phyloP scores from a whole-genome alignment of 2,888 invertebrate species.

The Idaea aversata region DNA sequence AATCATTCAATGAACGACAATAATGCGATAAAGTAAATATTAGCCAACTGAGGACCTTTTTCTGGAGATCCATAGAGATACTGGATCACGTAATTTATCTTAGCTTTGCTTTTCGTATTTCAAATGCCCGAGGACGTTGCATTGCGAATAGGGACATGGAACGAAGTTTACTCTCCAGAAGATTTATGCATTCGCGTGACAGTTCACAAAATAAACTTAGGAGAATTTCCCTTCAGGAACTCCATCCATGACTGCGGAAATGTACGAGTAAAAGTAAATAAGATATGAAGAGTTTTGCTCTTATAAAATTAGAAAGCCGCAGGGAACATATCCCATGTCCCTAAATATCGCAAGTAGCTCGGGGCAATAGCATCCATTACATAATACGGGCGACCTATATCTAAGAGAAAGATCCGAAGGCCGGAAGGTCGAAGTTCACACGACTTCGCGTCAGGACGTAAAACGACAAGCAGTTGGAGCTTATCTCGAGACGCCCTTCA shows the following conservation, averaged over 20 bases:
- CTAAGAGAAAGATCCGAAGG: slow-evolving; percentile 37
- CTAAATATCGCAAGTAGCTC: slow-evolving; percentile 34
- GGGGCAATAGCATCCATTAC: slow-evolving; percentile 49
- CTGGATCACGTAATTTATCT: neutral
- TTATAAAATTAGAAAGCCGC: slow-evolving; percentile 31
- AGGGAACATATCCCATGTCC: slow-evolving; percentile 5
- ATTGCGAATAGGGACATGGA: neutral
- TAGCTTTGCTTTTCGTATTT: neutral
- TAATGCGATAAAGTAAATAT: slow-evolving; percentile 42
- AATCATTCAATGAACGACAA: slow-evolving; percentile 41
- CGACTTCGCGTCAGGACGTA: slow-evolving; percentile 40
- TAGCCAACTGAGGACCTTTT: slow-evolving; percentile 35
- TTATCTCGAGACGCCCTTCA: slow-evolving; percentile 41
- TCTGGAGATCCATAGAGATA: slow-evolving; percentile 2
- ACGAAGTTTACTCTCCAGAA: neutral
- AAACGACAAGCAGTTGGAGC: slow-evolving; percentile 30
- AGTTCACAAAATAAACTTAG: neutral
- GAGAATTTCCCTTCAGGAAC: neutral
- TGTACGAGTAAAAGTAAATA: neutral
- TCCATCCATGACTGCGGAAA: neutral
- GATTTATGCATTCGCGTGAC: neutral
- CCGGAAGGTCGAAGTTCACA: slow-evolving; percentile 58
- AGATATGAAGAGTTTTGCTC: slow-evolving; percentile 6
- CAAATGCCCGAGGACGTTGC: neutral
- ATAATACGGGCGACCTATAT: slow-evolving; percentile 57